phyloP scores from a whole-genome alignment of 2,888 invertebrate genomes.

The Drosophila dives region DNA sequence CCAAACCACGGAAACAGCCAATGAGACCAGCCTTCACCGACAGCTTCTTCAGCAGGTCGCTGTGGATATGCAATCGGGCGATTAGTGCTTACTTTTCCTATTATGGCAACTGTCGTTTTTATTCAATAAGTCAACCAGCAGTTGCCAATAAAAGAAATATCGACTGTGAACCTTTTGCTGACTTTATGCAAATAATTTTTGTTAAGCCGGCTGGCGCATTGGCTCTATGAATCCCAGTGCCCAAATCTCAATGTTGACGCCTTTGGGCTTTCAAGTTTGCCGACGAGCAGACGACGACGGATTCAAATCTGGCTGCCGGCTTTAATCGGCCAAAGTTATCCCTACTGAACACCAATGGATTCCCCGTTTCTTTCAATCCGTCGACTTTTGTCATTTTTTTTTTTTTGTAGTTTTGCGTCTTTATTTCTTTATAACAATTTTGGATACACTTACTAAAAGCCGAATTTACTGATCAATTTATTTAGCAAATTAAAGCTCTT shows the following conservation, averaged over 20 bases:
- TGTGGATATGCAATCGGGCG: conserved; percentile 80
- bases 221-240: not conserved
- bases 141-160: conserved; percentile 25
- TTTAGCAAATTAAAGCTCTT: not conserved
- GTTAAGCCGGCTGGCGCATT: conserved; percentile 21
- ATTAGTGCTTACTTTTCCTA: conserved; percentile 57
- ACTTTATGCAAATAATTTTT: conserved; percentile 74
- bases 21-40: conserved; percentile 95
- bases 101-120: conserved; percentile 55
- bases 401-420: conserved; percentile 8
- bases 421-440: conserved; percentile 20
- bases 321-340: conserved; percentile 27
- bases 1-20: conserved; percentile 96
- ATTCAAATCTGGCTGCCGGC: conserved; percentile 18
- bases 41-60: conserved; percentile 92
- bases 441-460: conserved; percentile 18
- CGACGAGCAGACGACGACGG: conserved; percentile 24
- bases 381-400: conserved; percentile 25
- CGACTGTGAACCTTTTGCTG: conserved; percentile 24
- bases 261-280: conserved; percentile 55
- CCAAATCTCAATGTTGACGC: conserved; percentile 39
- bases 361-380: not conserved
- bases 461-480: not conserved
- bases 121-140: conserved; percentile 64
- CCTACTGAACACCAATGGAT: not conserved